These are phyloP conservation scores for Rissa tridactyla DNA, from an alignment of 2,113 vertebrate species.

Conservation along the genomic window DNA sequence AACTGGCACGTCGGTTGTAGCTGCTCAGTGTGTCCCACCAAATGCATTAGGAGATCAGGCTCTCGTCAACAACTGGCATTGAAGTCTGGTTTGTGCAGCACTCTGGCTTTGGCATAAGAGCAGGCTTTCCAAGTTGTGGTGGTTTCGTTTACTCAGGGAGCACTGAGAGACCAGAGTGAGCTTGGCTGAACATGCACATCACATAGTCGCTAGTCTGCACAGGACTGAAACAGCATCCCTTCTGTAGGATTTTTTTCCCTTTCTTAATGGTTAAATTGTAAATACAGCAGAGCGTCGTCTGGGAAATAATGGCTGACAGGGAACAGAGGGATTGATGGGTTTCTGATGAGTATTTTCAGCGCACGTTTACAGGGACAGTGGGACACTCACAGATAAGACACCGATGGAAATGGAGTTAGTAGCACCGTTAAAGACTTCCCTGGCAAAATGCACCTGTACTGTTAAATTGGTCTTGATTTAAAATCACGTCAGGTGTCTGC, in stretches of 20 bases:
- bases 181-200: neutral
- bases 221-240: neutral
- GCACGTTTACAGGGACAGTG: fast-evolving
- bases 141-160: neutral
- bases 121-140: neutral
- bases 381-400: neutral
- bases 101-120: neutral
- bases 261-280: neutral
- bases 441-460: neutral
- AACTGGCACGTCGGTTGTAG: neutral
- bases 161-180: neutral
- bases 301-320: neutral
- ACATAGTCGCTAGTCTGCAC: neutral
- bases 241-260: neutral
- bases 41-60: neutral
- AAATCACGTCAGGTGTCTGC: neutral
- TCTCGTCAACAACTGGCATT: neutral
- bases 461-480: neutral
- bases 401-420: neutral
- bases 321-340: neutral
- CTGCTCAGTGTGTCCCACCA: neutral
- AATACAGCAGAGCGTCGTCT: neutral
- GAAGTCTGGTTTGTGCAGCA: neutral
- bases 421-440: neutral
- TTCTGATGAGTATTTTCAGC: neutral